Base-by-base conservation (phyloP, 2,888 invertebrate genomes). In the Biston stratarius region DNA sequence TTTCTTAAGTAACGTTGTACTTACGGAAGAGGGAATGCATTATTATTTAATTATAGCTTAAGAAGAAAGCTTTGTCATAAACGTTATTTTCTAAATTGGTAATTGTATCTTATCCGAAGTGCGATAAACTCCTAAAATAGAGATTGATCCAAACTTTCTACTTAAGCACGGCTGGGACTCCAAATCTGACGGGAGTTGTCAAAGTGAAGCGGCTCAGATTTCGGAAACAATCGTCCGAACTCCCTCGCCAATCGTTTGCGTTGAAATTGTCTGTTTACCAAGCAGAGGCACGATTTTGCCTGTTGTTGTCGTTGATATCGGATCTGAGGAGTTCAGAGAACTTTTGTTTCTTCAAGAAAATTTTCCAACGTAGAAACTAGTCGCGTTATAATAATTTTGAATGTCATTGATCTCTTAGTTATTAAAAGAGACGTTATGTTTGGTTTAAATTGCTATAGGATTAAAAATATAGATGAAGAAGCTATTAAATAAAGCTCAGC, bases 151-250 rank as follows among this genome's bases (percentile, higher is more conserved):
- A 69, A 69, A 69, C 69, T 69, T 69, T 64, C 47, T 53, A 61
- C 65, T 65, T 57, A 62, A 59, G 59, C 52, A 56, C 14, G 48
- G 49, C 45, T 53, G 69, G 59, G 69, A 61, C 49, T 69, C 55
- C 55, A 65, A 69, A 61, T 69, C 63, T 66, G 60, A 65, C 60
- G 62, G 61, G 55, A 66, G 62, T 69, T 69, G 65, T 77, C 78
- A 76, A 79, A 76, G 61, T 74, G 75, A 75, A 70, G 61, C 70
- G 67, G 61, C 70, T 59, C 55, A 63, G 74, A 72, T 77, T 72
- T 74, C 66, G 75, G 71, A 80, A 82, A 84, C 81, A 77, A 77
- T 80, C 77, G 70, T 62, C 71, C 67, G 67, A 75, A 75, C 72
- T 80, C 76, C 72, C 76, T 73, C 64, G 59, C 74, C 69, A 67